Conservation (phyloP, 2,113 vertebrate genomes). For the Otis tarda region DNA sequence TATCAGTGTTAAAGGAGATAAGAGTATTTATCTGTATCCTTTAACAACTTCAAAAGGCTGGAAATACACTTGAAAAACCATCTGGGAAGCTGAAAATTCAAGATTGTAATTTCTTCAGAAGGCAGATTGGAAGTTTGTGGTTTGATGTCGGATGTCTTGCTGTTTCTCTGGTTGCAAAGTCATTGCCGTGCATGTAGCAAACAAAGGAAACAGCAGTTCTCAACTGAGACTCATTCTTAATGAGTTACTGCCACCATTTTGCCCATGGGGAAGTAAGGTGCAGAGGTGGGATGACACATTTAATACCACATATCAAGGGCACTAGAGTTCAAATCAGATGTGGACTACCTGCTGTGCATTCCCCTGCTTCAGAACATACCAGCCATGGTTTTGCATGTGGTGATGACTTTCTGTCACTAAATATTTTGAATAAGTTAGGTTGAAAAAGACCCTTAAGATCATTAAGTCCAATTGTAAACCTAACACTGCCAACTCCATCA, state of each 20-base stretch:
- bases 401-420: not conserved
- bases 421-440: not conserved
- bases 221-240: not conserved
- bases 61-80: not conserved
- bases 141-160: not conserved
- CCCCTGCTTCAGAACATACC: not conserved
- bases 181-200: not conserved
- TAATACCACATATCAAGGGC: not conserved
- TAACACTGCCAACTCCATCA: not conserved
- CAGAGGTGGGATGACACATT: not conserved
- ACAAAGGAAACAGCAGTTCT: not conserved
- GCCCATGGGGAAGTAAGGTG: not conserved
- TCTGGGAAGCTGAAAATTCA: not conserved
- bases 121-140: not conserved
- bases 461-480: not conserved
- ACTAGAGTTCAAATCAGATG: not conserved
- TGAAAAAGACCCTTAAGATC: not conserved
- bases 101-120: not conserved
- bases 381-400: not conserved
- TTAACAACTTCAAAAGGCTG: not conserved
- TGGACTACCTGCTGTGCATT: not conserved
- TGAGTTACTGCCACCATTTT: not conserved
- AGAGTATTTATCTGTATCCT: not conserved
- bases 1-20: not conserved
- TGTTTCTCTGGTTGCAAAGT: not conserved